Percentiles rank a stretch among this genome's conserved stretches.
Conservation (phyloP, 2,113 vertebrate species). For the Macaca fascicularis region DNA sequence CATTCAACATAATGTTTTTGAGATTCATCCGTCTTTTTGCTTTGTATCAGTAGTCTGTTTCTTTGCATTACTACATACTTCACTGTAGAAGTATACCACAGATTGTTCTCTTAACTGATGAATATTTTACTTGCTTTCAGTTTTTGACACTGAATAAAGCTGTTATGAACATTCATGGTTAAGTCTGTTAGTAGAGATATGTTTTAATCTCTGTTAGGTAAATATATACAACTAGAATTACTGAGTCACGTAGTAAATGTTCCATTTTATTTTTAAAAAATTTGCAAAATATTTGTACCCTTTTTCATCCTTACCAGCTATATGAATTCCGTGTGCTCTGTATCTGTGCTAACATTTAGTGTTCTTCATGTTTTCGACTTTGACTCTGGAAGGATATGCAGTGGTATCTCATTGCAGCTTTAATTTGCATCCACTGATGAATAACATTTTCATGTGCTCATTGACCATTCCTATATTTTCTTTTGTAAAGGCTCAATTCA, state of each 20-base stretch:
- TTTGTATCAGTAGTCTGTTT: background rate
- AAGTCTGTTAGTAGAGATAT: background rate
- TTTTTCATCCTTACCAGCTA: background rate
- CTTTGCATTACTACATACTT: background rate
- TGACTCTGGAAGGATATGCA: background rate
- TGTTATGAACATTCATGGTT: background rate
- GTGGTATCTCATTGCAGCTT: background rate
- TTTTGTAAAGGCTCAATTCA: background rate
- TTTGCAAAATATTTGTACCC: background rate
- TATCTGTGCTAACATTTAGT: background rate
- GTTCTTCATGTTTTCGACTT: background rate
- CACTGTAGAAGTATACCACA: background rate
- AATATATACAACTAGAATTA: background rate
- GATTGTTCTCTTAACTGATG: background rate
- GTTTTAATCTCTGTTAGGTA: background rate
- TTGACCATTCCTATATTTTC: background rate
- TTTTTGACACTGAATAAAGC: background rate
- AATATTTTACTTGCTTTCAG: background rate
- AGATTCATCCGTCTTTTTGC: background rate
- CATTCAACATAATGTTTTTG: background rate
- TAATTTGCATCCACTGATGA: background rate
- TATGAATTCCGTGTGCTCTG: background rate
- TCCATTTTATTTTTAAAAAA: background rate
- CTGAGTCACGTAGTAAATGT: background rate
- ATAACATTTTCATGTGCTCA: background rate